Evolutionary conservation across 2,113 vertebrate species (phyloP).

Genomic region (Centropus unirufus): DNA sequence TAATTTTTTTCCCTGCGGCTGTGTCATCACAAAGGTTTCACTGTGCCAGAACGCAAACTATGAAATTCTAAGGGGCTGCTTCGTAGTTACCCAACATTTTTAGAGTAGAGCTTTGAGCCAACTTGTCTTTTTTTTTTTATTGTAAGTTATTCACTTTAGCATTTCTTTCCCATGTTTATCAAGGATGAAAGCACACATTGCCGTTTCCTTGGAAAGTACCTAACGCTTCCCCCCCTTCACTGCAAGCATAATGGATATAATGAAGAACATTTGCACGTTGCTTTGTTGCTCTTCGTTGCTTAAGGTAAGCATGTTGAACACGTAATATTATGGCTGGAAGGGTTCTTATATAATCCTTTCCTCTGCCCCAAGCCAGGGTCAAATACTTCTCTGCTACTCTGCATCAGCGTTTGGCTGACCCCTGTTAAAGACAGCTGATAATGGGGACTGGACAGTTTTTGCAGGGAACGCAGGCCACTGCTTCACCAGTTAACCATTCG

Average conservation of each 20-base stretch:
- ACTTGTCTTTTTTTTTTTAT: neutral
- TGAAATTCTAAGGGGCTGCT: neutral
- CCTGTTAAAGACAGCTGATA: slow-evolving; percentile 11
- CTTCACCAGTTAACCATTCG: slow-evolving; percentile 14
- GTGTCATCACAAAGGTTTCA: neutral
- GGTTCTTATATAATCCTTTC: slow-evolving; percentile 23
- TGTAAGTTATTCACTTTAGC: neutral
- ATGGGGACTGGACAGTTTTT: neutral
- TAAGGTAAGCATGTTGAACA: neutral
- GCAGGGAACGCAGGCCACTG: neutral
- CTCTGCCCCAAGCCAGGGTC: slow-evolving; percentile 5
- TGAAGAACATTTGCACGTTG: neutral
- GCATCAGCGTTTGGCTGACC: neutral
- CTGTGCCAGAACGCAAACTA: neutral
- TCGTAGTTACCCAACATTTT: neutral
- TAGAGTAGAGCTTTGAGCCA: neutral
- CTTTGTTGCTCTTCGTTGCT: neutral
- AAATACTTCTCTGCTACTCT: slow-evolving; percentile 41
- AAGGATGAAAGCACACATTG: neutral
- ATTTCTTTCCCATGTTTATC: neutral
- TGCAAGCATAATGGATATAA: neutral
- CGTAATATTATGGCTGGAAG: neutral
- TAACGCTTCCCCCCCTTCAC: neutral
- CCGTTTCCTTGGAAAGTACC: neutral
- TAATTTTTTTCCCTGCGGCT: neutral